Conservation (phyloP, 2,888 invertebrate genomes). For the Melanostoma mellinum region DNA sequence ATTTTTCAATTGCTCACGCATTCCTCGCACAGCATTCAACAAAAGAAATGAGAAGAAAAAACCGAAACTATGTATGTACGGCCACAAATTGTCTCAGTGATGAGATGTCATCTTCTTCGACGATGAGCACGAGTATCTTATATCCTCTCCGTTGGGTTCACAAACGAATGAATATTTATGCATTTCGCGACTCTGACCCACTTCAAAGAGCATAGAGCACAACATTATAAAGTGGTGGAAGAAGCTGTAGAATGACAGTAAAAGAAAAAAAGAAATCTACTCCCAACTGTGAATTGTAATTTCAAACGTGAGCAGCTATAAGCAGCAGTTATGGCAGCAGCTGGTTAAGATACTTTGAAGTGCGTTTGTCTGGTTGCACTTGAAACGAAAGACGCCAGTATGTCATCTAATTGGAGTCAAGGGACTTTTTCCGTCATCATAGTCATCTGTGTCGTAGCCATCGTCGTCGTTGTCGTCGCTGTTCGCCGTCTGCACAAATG, state of each 20-base stretch:
- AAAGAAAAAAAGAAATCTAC: constrained; percentile 27
- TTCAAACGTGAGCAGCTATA: constrained; percentile 70
- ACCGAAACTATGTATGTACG: background rate
- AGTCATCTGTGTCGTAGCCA: constrained; percentile 50
- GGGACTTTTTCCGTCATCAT: constrained; percentile 69
- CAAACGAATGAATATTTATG: constrained; percentile 69
- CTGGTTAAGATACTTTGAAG: constrained; percentile 70
- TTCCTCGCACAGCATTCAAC: constrained; percentile 12
- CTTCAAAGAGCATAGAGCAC: constrained; percentile 62
- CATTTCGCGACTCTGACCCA: constrained; percentile 71
- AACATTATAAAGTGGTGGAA: constrained; percentile 32
- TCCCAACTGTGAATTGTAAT: constrained; percentile 67
- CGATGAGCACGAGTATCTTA: constrained; percentile 48
- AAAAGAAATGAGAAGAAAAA: too few species aligned
- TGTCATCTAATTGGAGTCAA: constrained; percentile 72
- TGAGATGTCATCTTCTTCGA: constrained; percentile 31
- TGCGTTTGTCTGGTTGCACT: constrained; percentile 73
- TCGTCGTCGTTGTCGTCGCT: constrained; percentile 1
- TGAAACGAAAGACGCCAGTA: constrained; percentile 72
- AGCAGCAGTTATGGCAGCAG: constrained; percentile 55
- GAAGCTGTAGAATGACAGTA: constrained; percentile 14
- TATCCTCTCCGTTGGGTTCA: constrained; percentile 38
- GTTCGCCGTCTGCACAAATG: constrained; percentile 35
- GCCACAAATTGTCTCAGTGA: constrained; percentile 4
- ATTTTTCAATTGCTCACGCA: constrained; percentile 56